These are phyloP conservation scores for Luidia sarsii DNA, from an alignment of 53 echinoderm and acorn worm species.

Conservation along the genomic window DNA sequence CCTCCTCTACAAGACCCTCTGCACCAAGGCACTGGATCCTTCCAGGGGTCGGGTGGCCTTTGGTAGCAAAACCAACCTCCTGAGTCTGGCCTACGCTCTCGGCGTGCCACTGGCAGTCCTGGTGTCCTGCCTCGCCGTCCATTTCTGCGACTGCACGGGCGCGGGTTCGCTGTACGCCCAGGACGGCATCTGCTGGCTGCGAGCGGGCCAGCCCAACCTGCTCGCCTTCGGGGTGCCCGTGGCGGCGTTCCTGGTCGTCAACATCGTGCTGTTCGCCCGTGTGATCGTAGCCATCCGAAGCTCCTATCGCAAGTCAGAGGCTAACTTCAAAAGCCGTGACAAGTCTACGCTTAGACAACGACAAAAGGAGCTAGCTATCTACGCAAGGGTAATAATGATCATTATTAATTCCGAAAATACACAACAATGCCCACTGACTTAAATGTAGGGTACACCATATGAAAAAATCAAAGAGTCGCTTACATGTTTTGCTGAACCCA, in stretches of 20 bases:
- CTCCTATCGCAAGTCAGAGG: conserved; percentile 1
- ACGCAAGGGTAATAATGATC: conserved; percentile 9
- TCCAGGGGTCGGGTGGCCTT: background rate
- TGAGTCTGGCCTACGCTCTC: conserved; percentile 56
- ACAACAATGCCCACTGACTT: too few relatives aligned
- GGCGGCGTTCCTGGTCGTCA: conserved; percentile 56
- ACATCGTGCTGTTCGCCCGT: conserved; percentile 57
- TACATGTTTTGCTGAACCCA: too few relatives aligned
- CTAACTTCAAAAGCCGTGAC: conserved; percentile 4
- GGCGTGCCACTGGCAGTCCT: conserved; percentile 49
- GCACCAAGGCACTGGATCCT: background rate
- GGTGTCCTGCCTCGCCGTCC: conserved; percentile 30
- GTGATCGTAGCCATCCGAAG: conserved; percentile 28
- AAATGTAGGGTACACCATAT: too few relatives aligned
- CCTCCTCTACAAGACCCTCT: conserved; percentile 59
- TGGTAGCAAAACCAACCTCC: conserved; percentile 40
- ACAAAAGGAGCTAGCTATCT: conserved; percentile 26
- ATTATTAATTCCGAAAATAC: background rate
- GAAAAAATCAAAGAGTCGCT: too few relatives aligned
- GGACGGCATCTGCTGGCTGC: conserved; percentile 45
- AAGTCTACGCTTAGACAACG: conserved; percentile 3
- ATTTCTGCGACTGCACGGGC: conserved; percentile 54
- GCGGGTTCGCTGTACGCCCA: conserved; percentile 33
- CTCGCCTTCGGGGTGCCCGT: conserved; percentile 62
- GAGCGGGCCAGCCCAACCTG: conserved; percentile 49